These are phyloP conservation scores for Mythimna albipuncta DNA, from an alignment of 2,888 invertebrate genomes.

Conservation along the genomic window DNA sequence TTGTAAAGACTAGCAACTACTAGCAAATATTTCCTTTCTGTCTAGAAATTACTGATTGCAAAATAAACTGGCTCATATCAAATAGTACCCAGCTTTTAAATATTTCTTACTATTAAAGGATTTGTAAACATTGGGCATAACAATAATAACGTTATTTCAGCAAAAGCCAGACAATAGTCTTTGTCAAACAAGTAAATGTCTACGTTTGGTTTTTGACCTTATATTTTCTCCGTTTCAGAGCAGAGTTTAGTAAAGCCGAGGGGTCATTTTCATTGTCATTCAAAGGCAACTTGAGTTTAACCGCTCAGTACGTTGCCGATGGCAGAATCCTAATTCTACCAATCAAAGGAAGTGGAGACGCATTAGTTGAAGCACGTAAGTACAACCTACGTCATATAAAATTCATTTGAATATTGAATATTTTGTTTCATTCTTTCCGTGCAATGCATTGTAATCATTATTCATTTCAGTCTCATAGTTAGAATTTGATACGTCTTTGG, in stretches of 20 bases:
- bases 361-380: constrained; percentile 84
- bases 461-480: background rate
- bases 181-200: background rate
- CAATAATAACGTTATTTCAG: background rate
- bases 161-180: background rate
- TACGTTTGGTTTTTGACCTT: background rate
- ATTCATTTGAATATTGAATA: constrained; percentile 16
- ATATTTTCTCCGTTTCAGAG: constrained; percentile 70
- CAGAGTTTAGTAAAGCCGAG: constrained; percentile 73
- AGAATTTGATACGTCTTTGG: background rate
- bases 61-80: background rate
- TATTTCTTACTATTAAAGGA: background rate
- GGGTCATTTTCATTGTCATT: constrained; percentile 77
- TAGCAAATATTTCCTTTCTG: background rate
- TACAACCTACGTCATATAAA: constrained; percentile 49
- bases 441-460: background rate
- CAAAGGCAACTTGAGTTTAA: constrained; percentile 81
- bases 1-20: background rate
- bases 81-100: background rate
- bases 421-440: background rate
- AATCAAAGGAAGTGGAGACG: constrained; percentile 87
- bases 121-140: background rate
- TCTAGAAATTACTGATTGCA: background rate
- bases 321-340: constrained; percentile 89
- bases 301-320: constrained; percentile 85